Base-by-base conservation (phyloP, 2,797 vertebrate species). In the Acrossocheilus fasciatus region DNA sequence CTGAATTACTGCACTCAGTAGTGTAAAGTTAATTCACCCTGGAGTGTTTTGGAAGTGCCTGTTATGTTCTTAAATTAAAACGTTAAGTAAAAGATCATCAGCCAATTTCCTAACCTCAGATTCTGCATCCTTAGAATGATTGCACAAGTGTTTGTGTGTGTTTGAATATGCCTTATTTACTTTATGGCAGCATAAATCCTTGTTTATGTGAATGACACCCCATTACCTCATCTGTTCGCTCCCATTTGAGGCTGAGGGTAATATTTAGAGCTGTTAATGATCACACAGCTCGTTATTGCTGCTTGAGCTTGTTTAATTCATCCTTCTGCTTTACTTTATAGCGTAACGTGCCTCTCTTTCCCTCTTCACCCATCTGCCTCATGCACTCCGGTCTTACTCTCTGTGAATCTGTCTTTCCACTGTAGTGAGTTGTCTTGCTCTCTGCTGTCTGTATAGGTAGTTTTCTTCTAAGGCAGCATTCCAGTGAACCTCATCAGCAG, bases 341-440 rank as follows among this genome's bases (percentile, higher is more conserved):
- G 64, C 23, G 12, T 18, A 54, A 80, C 80, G 52, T 66, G 30
- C 66, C 64, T 82, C 82, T 76, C 50, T 20, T 54, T 79, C 83
- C 85, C 87, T 89, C 75, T 89, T 90, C 83, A 78, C 4, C 83
- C 75, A 83, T 81, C 64, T 69, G 80, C 54, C 74, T 78, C 20
- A 41, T 39, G 34, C 26, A 7, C 52, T 41, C 62, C 87, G 76
- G 26, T 79, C 75, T 66, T 7, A 14, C 20, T 52, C 17, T 81
- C 45, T 11, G 45, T 75, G 73, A 75, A 52, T 34, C 73, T 52
- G n/a, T 34, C 70, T 72, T 20, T 54, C 47, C 30, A 54, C 47
- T 6, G 17, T 70, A 70, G 68, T 43, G 68, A 70, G 18, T 4
- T 41, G 18, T 41, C 47, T 54, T 18, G 47, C 30, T 36, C 30